Evolutionary conservation across 1,140 invertebrate species (phyloP).

Genomic region (Drosophila mayri): DNA sequence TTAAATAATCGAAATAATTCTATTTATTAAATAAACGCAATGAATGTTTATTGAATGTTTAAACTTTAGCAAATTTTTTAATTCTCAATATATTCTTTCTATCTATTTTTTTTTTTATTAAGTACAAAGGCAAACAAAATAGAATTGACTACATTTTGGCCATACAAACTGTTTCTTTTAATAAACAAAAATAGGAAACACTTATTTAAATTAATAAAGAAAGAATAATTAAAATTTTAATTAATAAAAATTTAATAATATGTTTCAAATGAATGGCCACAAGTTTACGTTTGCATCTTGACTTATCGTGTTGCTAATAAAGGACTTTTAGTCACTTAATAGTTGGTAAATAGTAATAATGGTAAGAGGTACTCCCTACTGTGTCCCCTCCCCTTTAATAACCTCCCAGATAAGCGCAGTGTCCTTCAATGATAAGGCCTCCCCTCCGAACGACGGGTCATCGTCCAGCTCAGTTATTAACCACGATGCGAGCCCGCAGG

Average conservation of each 20-base stretch:
- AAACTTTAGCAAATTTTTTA: background rate
- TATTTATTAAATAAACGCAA: too few species aligned
- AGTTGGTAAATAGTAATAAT: background rate
- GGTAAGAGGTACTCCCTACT: background rate
- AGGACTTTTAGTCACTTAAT: background rate
- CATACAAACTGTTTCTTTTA: too few species aligned
- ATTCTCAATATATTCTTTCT: background rate
- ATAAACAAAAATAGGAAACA: too few species aligned
- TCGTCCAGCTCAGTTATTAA: background rate
- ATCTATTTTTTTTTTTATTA: too few species aligned
- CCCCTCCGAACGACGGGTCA: background rate
- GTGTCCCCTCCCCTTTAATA: background rate
- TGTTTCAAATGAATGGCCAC: background rate
- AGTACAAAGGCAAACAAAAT: too few species aligned
- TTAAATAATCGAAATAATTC: too few species aligned
- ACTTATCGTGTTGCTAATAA: background rate
- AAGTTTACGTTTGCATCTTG: background rate
- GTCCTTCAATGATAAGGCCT: background rate
- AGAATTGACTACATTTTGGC: too few species aligned
- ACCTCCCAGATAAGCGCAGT: background rate
- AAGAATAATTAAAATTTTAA: too few species aligned
- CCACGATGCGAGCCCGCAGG: constrained; percentile 20
- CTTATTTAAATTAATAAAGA: background rate
- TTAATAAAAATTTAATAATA: background rate
- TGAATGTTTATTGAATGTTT: too few species aligned